A percentile compares a stretch with the other conserved stretches of the same genome.
These are phyloP conservation scores for Microcaecilia unicolor DNA, from an alignment of 2,797 vertebrate genomes.

Conservation along the genomic window DNA sequence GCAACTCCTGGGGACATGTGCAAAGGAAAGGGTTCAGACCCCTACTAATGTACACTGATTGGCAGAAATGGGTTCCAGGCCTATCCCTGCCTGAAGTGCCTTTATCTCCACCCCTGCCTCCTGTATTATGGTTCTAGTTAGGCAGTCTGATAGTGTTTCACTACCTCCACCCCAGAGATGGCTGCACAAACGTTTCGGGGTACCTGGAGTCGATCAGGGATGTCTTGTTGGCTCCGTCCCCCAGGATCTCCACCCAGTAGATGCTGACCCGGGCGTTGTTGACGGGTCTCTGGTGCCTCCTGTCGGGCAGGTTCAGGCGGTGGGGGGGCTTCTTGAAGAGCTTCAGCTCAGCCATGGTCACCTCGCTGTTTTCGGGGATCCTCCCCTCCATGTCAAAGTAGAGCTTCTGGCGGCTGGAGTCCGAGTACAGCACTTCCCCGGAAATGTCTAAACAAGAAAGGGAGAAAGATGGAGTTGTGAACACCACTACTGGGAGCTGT, in stretches of 20 bases:
- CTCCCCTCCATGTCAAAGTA: conserved; percentile 81
- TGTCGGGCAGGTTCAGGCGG: conserved; percentile 47
- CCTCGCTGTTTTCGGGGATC: conserved; percentile 81
- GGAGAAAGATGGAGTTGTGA: too few relatives aligned
- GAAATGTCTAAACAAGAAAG: conserved; percentile 50
- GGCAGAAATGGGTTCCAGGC: too few relatives aligned
- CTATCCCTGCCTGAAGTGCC: too few relatives aligned
- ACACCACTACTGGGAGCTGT: too few relatives aligned
- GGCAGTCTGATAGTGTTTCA: too few relatives aligned
- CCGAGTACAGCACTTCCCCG: conserved; percentile 70
- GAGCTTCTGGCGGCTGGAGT: conserved; percentile 65
- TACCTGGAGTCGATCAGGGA: conserved; percentile 87
- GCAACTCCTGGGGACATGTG: too few relatives aligned
- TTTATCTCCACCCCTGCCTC: too few relatives aligned
- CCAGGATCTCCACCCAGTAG: conserved; percentile 75
- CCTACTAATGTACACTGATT: too few relatives aligned
- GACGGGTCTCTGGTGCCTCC: conserved; percentile 55
- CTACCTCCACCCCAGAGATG: too few relatives aligned
- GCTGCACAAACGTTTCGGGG: too few relatives aligned
- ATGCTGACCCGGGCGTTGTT: conserved; percentile 80
- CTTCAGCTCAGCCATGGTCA: conserved; percentile 88
- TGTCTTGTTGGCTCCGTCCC: conserved; percentile 74
- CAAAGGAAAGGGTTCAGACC: too few relatives aligned
- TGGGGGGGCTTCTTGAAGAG: conserved; percentile 79
- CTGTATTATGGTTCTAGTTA: too few relatives aligned